Base-by-base conservation (phyloP, 1,140 invertebrate species). In the Wasmannia auropunctata region DNA sequence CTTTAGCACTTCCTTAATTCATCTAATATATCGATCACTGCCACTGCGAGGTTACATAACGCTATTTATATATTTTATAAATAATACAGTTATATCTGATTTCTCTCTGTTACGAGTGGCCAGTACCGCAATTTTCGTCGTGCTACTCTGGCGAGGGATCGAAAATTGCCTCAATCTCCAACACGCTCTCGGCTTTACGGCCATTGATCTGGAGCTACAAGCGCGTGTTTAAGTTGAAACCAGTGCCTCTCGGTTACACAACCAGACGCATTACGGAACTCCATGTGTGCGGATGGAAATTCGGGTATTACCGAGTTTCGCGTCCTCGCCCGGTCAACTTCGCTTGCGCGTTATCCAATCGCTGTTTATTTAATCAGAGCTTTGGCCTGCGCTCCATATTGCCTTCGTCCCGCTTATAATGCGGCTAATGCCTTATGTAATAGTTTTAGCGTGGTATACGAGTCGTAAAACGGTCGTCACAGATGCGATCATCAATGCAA, bases 231-330 rank as follows among this genome's bases (percentile, higher is more conserved):
- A 83, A 83, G 67, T 58, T 60, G 67, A 46, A 83, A 83, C 67
- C 46, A 69, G 43, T 69, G 46, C 77, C 67, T 69, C 63, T 83
- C 67, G 51, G 79, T 74, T 83, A 74, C 76, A 67, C 79, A 72
- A 46, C 49, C 79, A 70, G 34, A 83, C 51, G 25, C 77, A 74
- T 83, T 83, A 83, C 51, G 37, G 51, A 72, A 81, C 40, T 83
- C 37, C 25, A 8, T 40, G 51, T 54, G 37, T 83, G 79, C 22
- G n/a, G 51, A 72, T 72, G 67, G 67, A 60, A 72, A 83, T 83
- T 83, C 67, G 51, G 51, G 49, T 60, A 83, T 74, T 74, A 83
- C 51, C 67, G 79, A 83, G 79, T 83, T 83, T 72, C 67, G 40
- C 28, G 34, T 56, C 79, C 75, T 43, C 75, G 58, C n/a, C 7